Evolutionary conservation across 2,113 vertebrate genomes (phyloP), one percentile per base, ranked within the genome.

Genomic region (Sylvia atricapilla): DNA sequence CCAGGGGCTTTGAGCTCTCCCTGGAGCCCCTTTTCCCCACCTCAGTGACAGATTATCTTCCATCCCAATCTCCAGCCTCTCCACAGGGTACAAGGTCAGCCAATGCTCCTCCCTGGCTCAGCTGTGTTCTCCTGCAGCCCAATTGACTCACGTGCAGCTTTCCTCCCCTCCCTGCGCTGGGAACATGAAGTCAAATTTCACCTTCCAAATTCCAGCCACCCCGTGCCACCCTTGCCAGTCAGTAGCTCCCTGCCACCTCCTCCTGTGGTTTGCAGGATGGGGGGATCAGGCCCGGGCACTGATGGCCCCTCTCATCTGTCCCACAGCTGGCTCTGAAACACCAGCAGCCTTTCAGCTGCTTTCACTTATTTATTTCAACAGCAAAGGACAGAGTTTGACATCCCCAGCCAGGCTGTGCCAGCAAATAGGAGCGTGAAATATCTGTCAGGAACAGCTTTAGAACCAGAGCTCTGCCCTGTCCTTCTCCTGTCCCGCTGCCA

Each of bases 371-470:
- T 55, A 91, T 91, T 89, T 39, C 79, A 89, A 11, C 73, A 90
- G 89, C 59, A 88, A 79, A 80, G 25, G 31, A 52, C 31, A 17
- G 52, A 81, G 56, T 41, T 39, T 63, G 90, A 66, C 93, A 82
- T 31, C 69, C 64, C 68, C 9, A 15, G 49, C 47, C 55, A 72
- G 89, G 64, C 91, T 83, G 52, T 87, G 83, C 75, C 94, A 96
- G 96, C 84, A 91, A 75, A 86, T 64, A 94, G 73, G 56, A 84
- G 52, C 91, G 68, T 72, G 89, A 89, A 91, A 84, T 90, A 78
- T 50, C 73, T 68, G 59, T 24, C 80, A 89, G 76, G 80, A 94
- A 13, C 24, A 89, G 77, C 68, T 93, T 89, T 81, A 35, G 47
- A 86, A 43, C 39, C 56, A 74, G 68, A 81, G 76, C n/a, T 89